phyloP scores from a whole-genome alignment of 2,888 invertebrate species.

The Agrilus biguttatus region DNA sequence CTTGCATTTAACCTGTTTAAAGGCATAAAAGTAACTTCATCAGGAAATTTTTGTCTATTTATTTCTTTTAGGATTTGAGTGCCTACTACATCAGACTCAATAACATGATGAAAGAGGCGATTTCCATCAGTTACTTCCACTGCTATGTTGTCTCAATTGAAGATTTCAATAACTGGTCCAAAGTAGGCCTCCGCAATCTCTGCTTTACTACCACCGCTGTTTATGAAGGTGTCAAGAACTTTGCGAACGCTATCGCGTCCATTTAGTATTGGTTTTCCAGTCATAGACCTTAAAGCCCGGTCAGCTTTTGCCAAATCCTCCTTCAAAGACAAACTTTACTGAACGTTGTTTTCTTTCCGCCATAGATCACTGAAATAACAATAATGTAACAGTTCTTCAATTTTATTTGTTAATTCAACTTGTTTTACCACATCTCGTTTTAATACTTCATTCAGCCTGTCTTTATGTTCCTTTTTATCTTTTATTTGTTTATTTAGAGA shows the following conservation, averaged over 20 bases:
- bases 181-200: constrained; percentile 74
- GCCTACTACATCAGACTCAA: constrained; percentile 89
- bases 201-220: constrained; percentile 57
- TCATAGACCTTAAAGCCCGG: constrained; percentile 92
- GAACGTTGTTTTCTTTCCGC: constrained; percentile 88
- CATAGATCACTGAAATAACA: constrained; percentile 58
- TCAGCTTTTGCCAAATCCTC: no score
- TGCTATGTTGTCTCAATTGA: constrained; percentile 91
- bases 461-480: no score
- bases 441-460: no score
- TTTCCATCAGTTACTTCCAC: constrained; percentile 85
- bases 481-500: no score
- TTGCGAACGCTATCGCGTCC: constrained; percentile 93
- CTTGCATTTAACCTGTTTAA: constrained; percentile 77
- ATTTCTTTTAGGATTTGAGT: constrained; percentile 96
- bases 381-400: constrained; percentile 55
- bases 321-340: constrained; percentile 86
- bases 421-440: no score
- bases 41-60: constrained; percentile 89
- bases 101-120: no score
- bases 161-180: constrained; percentile 94
- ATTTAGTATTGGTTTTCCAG: constrained; percentile 91
- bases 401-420: no score
- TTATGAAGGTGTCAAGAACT: constrained; percentile 77
- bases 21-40: constrained; percentile 99